These are phyloP conservation scores for Melanotaenia trifasciata DNA, from an alignment of 2,797 vertebrate genomes.

Conservation along the genomic window DNA sequence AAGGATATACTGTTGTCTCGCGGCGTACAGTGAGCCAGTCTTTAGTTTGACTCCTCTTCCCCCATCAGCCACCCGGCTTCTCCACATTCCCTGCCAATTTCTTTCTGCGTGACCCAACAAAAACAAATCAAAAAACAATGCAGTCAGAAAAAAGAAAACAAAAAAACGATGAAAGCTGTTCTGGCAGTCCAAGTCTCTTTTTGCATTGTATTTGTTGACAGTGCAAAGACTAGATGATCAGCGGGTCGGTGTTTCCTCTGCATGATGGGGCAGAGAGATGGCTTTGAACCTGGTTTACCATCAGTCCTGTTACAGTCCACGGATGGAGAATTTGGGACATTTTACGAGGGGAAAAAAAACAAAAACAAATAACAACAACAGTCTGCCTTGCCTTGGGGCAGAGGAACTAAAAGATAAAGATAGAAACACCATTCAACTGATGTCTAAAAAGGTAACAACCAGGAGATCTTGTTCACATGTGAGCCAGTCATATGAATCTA, in stretches of 20 bases:
- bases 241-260: conserved; percentile 79
- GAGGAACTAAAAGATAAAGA: conserved; percentile 85
- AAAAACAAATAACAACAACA: conserved; percentile 57
- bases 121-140: conserved; percentile 59
- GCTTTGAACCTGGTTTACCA: conserved; percentile 88
- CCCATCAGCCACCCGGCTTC: conserved; percentile 57
- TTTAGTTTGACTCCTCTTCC: conserved; percentile 68
- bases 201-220: conserved; percentile 84
- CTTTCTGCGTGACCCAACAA: conserved; percentile 68
- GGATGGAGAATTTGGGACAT: conserved; percentile 70
- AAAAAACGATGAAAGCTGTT: conserved; percentile 64
- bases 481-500: conserved; percentile 95
- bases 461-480: conserved; percentile 85
- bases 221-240: conserved; percentile 85
- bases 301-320: conserved; percentile 82
- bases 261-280: conserved; percentile 77
- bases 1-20: conserved; percentile 77
- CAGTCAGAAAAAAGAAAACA: conserved; percentile 56
- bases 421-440: conserved; percentile 98
- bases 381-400: conserved; percentile 84
- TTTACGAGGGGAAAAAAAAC: conserved; percentile 45
- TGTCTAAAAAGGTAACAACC: conserved; percentile 90
- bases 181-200: conserved; percentile 77
- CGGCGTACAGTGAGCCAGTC: conserved; percentile 69
- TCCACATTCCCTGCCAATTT: conserved; percentile 64